Evolutionary conservation across 2,113 vertebrate species (phyloP).

Genomic region (Canis aureus): DNA sequence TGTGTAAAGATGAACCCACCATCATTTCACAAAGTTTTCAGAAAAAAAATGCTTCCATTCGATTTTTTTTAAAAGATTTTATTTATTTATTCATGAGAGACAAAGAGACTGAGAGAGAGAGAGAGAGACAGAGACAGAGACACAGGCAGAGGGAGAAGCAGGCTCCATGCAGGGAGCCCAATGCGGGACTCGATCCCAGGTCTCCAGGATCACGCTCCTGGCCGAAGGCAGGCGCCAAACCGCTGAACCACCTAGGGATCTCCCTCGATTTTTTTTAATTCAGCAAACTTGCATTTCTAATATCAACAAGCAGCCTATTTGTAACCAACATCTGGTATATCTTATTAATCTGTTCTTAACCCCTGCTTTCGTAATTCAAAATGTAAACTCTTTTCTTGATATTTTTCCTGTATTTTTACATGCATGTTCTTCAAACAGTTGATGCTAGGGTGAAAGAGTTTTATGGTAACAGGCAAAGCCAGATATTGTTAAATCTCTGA

Average conservation of each 20-base stretch:
- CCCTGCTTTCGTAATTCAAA: neutral
- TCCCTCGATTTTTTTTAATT: neutral
- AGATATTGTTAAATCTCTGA: neutral
- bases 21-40: neutral
- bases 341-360: conserved; percentile 2
- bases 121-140: no score
- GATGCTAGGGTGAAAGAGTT: neutral
- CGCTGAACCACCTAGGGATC: no score
- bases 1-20: conserved; percentile 27
- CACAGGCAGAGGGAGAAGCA: no score
- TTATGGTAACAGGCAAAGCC: neutral
- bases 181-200: no score
- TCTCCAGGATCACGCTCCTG: no score
- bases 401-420: neutral
- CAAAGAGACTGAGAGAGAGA: no score
- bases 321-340: neutral
- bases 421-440: neutral
- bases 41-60: neutral
- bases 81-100: no score
- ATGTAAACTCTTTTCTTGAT: neutral
- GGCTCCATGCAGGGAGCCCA: no score
- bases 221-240: no score
- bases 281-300: neutral
- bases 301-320: neutral
- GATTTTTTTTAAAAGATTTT: neutral